Conservation (phyloP, 2,113 vertebrate genomes). For the Sylvilagus bachmani region DNA sequence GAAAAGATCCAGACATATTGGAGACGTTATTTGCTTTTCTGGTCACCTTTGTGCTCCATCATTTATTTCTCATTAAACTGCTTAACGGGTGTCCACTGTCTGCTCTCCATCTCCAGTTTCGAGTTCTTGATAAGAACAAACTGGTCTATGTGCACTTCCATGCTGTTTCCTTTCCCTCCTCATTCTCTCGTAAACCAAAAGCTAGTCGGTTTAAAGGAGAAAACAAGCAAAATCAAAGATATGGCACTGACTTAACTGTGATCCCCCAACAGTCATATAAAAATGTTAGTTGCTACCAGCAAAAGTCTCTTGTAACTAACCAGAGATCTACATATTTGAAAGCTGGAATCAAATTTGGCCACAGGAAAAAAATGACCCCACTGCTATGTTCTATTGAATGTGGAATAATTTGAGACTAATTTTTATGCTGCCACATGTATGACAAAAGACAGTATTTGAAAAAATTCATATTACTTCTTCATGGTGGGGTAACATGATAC, state of each 20-base stretch:
- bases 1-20: background rate
- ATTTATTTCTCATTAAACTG: background rate
- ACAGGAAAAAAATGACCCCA: background rate
- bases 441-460: background rate
- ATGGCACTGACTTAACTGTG: background rate
- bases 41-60: background rate
- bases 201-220: background rate
- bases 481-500: background rate
- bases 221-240: background rate
- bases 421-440: background rate
- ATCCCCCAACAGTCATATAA: background rate
- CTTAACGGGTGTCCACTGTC: background rate
- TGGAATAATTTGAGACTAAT: background rate
- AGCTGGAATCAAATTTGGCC: conserved; percentile 28
- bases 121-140: background rate
- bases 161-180: background rate
- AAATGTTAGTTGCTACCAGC: background rate
- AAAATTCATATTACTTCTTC: background rate
- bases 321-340: conserved; percentile 33
- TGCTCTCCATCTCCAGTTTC: background rate
- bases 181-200: background rate
- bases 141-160: background rate
- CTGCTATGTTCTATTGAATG: background rate
- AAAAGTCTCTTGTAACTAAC: conserved; percentile 11
- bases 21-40: background rate